Base-by-base conservation (phyloP, 2,888 invertebrate genomes). In the Hermaeophaga mercurialis region DNA sequence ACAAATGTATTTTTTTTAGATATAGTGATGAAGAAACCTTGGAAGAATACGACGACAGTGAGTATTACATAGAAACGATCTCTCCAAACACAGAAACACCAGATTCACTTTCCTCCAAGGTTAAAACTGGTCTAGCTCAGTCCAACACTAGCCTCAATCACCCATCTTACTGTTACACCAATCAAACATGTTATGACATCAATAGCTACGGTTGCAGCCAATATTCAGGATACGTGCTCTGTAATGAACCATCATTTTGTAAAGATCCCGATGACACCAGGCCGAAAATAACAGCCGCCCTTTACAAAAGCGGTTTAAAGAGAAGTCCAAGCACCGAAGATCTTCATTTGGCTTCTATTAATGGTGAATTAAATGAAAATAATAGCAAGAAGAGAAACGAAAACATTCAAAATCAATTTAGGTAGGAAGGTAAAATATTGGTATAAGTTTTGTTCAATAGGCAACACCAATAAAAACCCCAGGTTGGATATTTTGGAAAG, bases 81-180 rank as follows among this genome's bases (percentile, higher is more conserved):
- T 72, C 74, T 2, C 74, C 73, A 14, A 65, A 66, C 18, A 64
- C 62, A 45, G 67, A 65, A 57, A 68, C 70, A 41, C 69, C 79
- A 34, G 78, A 78, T 59, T 77, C 78, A 50, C 76, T 79, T 7
- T 76, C 77, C 61, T 76, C 78, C 24, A 80, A 79, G 68, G 75
- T 39, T 2, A 59, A 48, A 55, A 64, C 64, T 1, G 64, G 64
- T 9, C 46, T 64, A 9, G 41, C 76, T 4, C 63, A 60, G 39
- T 64, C 56, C 53, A 61, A 69, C 44, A 90, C 90, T 0, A 93
- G 93, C 0, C 81, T 93, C 1, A 89, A 91, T 3, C 85, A 86
- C 53, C 86, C 86, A 9, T 88, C 87, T 58, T 88, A 92, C 74
- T 84, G 87, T 39, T 92, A 92, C 72, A 88, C 91, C 52, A 90